Conservation (phyloP, 2,113 vertebrate genomes). For the Catharus bicknelli region DNA sequence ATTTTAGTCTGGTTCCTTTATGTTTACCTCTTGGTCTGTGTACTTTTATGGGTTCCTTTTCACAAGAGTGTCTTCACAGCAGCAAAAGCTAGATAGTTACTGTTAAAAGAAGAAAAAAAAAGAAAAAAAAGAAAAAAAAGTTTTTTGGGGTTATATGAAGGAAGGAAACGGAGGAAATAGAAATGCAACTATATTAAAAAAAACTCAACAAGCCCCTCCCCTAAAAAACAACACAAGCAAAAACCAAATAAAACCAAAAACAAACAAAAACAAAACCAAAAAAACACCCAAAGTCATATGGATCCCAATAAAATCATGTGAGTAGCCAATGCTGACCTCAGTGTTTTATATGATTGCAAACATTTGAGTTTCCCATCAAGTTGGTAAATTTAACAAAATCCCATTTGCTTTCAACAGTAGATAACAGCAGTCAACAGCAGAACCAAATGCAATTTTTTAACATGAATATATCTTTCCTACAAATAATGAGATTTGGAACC, state of each 20-base stretch:
- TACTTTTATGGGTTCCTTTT: background rate
- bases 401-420: background rate
- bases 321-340: background rate
- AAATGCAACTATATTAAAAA: background rate
- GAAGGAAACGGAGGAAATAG: background rate
- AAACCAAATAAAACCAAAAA: no score
- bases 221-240: no score
- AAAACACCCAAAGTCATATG: no score
- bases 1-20: background rate
- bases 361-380: background rate
- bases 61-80: background rate
- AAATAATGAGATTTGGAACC: background rate
- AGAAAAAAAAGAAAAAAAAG: background rate
- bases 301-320: background rate
- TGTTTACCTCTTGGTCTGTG: background rate
- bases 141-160: background rate
- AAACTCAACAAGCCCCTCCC: background rate
- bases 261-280: background rate
- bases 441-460: background rate
- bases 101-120: background rate
- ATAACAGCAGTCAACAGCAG: background rate
- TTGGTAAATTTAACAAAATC: background rate
- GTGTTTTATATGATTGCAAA: accelerated
- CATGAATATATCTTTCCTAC: background rate
- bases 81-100: background rate